Base-by-base conservation (phyloP, 1,140 invertebrate species). In the Drosophila setifemur region DNA sequence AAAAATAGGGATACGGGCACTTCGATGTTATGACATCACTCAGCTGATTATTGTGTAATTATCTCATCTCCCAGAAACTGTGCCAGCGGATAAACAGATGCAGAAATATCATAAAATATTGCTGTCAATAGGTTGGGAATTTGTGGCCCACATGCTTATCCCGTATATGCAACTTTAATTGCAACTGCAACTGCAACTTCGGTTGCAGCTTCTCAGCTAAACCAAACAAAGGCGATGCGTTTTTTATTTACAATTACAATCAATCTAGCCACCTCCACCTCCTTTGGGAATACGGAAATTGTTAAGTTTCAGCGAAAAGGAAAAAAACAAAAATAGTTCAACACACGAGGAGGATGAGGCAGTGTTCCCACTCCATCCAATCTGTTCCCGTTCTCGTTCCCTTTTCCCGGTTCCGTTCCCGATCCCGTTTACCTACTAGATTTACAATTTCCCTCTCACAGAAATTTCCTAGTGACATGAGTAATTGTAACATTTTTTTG, bases 201-300 rank as follows among this genome's bases (percentile, higher is more conserved):
- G 63, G 43, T 60, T 73, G 57, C 49, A 82, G 42, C 40, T 61
- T 52, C n/a, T n/a, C 48, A 54, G 14, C 79, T 67, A 79, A 83
- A 77, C 69, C 74, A 83, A 55, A 66, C 11, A 53, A 25, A 49
- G 19, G 47, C 49, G 42, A 76, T 73, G 74, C 48, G 21, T 28
- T 49, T n/a, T 73, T 76, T 77, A 83, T 77, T 83, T 82, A 82
- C 61, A 60, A 53, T n/a, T n/a, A 47, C 60, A 37, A 33, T 37
- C 60, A 28, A 25, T 31, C 19, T 21, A n/a, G n/a, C n/a, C n/a
- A n/a, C 23, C 40, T 33, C 64, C 29, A 14, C 16, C 31, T 26
- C 53, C 12, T 16, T 16, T 39, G 64, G 9, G 43, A 73, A 71
- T 39, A 79, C 79, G 79, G 79, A 83, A 86, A 83, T 86, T 83